Evolutionary conservation across 2,797 vertebrate species (phyloP).

Genomic region (Coracias cyanogaster): DNA sequence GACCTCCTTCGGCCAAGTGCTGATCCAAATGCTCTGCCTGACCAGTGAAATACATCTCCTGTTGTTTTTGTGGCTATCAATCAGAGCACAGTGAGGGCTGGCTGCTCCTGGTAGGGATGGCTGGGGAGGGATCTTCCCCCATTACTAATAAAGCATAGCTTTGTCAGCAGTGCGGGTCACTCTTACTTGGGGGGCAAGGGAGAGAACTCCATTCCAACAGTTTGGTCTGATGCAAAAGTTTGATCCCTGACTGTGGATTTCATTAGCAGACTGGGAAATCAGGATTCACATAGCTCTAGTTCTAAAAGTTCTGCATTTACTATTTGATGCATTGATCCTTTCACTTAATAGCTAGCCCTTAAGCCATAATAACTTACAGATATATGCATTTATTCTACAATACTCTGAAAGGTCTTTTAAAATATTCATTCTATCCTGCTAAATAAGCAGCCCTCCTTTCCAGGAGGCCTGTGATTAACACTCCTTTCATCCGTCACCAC

Average conservation of each 20-base stretch:
- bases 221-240: background rate
- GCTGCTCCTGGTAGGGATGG: background rate
- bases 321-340: constrained; percentile 67
- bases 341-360: constrained; percentile 62
- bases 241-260: background rate
- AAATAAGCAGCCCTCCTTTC: constrained; percentile 67
- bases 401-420: constrained; percentile 65
- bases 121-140: background rate
- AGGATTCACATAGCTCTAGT: background rate
- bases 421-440: constrained; percentile 71
- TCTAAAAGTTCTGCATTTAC: constrained; percentile 51
- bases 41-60: background rate
- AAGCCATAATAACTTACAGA: constrained; percentile 68
- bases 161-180: background rate
- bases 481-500: constrained; percentile 50
- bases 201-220: background rate
- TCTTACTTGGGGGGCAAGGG: background rate
- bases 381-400: constrained; percentile 71
- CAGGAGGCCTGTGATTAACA: constrained; percentile 58
- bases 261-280: background rate
- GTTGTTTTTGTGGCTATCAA: background rate
- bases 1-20: background rate
- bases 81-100: rapidly evolving
- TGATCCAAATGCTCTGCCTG: background rate
- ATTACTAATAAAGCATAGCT: background rate